Base-by-base conservation (phyloP, 2,113 vertebrate species). In the Panurus biarmicus region DNA sequence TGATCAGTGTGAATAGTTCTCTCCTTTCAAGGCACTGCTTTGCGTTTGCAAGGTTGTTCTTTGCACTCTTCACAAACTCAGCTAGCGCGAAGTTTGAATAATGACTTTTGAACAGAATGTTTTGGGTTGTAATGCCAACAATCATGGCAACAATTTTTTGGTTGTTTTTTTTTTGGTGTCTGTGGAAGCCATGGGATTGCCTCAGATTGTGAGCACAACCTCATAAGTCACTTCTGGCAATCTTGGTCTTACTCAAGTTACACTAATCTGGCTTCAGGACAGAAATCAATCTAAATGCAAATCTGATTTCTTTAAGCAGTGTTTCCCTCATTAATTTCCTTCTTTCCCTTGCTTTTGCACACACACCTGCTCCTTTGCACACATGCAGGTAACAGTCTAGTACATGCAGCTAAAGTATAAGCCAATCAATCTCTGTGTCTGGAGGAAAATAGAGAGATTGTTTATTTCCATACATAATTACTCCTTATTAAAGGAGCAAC, bases 391-490 rank as follows among this genome's bases (percentile, higher is more conserved):
- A 62, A 14, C 29, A 44, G 18, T 25, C 29, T 54, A 62, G 38
- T 60, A 45, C 33, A 38, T 38, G 33, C 21, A 94, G 42, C 70
- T 85, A 18, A 61, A 73, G 22, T 38, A 47, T 47, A 58, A 85
- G 7, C 70, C 64, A 35, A 65, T 87, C 74, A 87, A 44, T 85
- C 74, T 66, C 3, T 75, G 44, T 75, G 66, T 71, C 71, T 87
- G 42, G 21, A 95, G 61, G 47, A 81, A 89, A 93, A 94, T 6
- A 70, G 57, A 79, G 64, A 64, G 48, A 78, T 87, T 82, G 61
- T 82, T 94, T 94, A 76, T 93, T 93, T 95, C 93, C 75, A 42
- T 91, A 85, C 10, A 13, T 90, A 93, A 90, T 97, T 94, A 74
- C 42, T 95, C 45, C 70, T 69, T 72, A 91, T 94, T 93, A 96